Base-by-base conservation (phyloP, 2,113 vertebrate genomes). In the Pedionomus torquatus region DNA sequence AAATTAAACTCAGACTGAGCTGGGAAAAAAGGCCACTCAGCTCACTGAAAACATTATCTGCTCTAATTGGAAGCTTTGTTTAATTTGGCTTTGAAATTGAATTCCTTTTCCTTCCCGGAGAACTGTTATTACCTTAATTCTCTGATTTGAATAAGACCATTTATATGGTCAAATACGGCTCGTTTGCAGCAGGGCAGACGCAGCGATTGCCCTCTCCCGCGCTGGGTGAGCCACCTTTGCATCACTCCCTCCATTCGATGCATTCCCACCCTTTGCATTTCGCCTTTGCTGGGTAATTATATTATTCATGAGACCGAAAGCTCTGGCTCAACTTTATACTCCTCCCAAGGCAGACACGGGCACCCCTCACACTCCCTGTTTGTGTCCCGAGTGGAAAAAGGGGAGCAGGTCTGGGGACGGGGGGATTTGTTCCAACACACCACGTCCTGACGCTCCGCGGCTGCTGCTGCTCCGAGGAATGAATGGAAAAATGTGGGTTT, bases 61-160 rank as follows among this genome's bases (percentile, higher is more conserved):
- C 90, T 94, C 94, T 96, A 94, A 96, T 97, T 95, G 83, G 93
- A 85, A 89, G 90, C 78, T 84, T 96, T 96, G 71, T 85, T 96
- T 91, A 81, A 91, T 91, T 97, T 79, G 88, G 79, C 91, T 96
- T 94, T 95, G 94, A 96, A 94, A 97, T 96, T 95, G 87, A 95
- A 95, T 93, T 85, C 74, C 80, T 83, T 79, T 83, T 93, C 77
- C 81, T 95, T 96, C 66, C 55, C 3, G 3, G 57, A 82, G 71
- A 93, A 76, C 91, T 61, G 93, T 95, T 96, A 95, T 97, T 96
- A 95, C 96, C 87, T 82, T 87, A 80, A 82, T 96, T 90, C 90
- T 88, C 86, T 49, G 66, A 89, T 90, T 63, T 92, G 91, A 96
- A 88, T 87, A 87, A 90, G 84, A n/a, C 71, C 76, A 75, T 87